phyloP scores from a whole-genome alignment of 2,797 vertebrate genomes.

The Tarsius wallacei region DNA sequence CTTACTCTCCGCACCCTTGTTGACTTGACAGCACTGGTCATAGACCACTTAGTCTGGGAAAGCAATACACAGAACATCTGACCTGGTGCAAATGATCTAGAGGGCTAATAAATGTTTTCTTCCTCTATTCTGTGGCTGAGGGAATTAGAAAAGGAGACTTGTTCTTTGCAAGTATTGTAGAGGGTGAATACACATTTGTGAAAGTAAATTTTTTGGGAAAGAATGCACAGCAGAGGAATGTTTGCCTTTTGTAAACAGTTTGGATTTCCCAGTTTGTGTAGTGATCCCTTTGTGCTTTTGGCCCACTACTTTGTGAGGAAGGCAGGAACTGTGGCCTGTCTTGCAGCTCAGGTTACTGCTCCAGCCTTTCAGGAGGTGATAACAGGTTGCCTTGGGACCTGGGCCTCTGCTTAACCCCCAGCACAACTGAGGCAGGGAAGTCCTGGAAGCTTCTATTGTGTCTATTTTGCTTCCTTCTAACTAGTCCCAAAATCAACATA shows the following conservation, averaged over 20 bases:
- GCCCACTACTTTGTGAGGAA: neutral
- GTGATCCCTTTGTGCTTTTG: neutral
- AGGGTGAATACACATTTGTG: neutral
- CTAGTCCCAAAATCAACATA: neutral
- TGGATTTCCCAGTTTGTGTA: neutral
- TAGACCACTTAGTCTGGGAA: constrained; percentile 70
- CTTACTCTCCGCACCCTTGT: constrained; percentile 44
- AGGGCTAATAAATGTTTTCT: constrained; percentile 47
- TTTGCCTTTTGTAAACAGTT: neutral
- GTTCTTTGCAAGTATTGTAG: neutral
- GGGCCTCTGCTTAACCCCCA: neutral
- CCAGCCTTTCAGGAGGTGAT: neutral
- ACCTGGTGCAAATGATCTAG: constrained; percentile 62
- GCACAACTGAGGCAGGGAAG: neutral
- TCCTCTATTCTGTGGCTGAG: constrained; percentile 26
- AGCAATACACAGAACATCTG: constrained; percentile 70
- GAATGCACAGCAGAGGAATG: neutral
- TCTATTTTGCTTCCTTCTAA: neutral
- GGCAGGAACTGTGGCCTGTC: neutral
- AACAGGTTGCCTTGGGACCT: neutral
- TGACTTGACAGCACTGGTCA: constrained; percentile 60
- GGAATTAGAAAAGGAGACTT: constrained; percentile 49
- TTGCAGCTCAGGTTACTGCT: fast-evolving
- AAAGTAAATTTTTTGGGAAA: neutral
- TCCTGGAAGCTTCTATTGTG: neutral